Percentiles rank a stretch among this genome's conserved stretches.
These are phyloP conservation scores for Caenorhabditis virilis DNA, from an alignment of 2,888 invertebrate species.

Conservation along the genomic window DNA sequence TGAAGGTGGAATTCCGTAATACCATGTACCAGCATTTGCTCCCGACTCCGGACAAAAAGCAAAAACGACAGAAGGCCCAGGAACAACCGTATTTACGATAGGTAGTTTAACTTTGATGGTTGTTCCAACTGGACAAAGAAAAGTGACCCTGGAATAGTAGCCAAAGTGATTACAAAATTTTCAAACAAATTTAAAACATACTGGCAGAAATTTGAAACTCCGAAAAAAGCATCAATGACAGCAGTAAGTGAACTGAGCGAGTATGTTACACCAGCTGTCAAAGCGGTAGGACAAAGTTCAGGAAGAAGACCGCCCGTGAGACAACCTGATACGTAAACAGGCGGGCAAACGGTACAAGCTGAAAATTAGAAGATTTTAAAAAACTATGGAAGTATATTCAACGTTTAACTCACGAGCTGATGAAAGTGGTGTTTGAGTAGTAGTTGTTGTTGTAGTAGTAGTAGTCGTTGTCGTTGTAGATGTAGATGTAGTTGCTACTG, in stretches of 20 bases:
- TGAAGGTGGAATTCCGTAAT: constrained; percentile 11
- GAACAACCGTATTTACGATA: neutral
- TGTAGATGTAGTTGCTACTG: constrained; percentile 2
- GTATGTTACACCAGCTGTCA: constrained; percentile 8
- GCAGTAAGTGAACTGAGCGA: constrained; percentile 2
- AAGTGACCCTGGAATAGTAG: constrained; percentile 15
- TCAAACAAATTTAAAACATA: too few species aligned
- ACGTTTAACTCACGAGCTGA: constrained; percentile 14
- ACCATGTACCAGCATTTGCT: constrained; percentile 13
- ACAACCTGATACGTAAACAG: too few species aligned
- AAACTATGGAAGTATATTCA: neutral
- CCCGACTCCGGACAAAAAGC: constrained; percentile 9
- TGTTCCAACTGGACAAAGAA: constrained; percentile 8
- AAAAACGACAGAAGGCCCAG: constrained; percentile 9
- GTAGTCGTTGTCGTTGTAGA: constrained; percentile 16
- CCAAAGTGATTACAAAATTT: too few species aligned
- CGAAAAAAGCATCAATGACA: constrained; percentile 6
- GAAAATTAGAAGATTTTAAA: neutral
- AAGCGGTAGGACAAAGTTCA: constrained; percentile 13
- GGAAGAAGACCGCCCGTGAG: constrained; percentile 10
- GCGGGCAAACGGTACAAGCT: constrained; percentile 20
- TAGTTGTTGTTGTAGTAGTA: too few species aligned
- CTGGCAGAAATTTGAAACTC: constrained; percentile 8
- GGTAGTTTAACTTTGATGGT: neutral
- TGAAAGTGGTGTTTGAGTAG: constrained; percentile 11